A percentile compares a stretch with the other conserved stretches of the same genome.
phyloP scores from a whole-genome alignment of 2,797 vertebrate genomes.

The Enteromius paludinosus region DNA sequence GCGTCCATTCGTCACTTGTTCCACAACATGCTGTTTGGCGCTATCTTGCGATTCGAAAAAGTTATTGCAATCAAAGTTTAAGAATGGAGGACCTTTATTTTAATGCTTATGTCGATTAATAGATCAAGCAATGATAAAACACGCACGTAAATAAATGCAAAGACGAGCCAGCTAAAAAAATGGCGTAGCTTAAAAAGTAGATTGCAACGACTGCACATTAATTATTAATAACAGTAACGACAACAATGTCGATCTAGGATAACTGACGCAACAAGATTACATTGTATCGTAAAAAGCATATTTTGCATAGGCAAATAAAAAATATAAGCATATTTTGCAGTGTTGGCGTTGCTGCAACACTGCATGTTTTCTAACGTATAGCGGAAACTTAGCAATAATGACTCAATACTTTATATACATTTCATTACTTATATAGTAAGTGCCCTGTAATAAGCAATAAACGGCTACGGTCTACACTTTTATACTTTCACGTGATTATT shows the following conservation, averaged over 20 bases:
- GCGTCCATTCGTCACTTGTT: not conserved
- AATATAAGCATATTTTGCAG: not conserved
- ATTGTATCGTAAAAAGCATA: no score
- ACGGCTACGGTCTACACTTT: not conserved
- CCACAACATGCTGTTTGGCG: not conserved
- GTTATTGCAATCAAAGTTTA: not conserved
- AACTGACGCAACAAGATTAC: not conserved
- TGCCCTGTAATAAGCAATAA: not conserved
- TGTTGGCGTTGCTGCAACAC: not conserved
- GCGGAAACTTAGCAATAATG: not conserved
- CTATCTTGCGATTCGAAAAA: constrained; percentile 9
- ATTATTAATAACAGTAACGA: not conserved
- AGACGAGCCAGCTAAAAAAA: not conserved
- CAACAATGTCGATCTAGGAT: not conserved
- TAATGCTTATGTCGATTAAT: not conserved
- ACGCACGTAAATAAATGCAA: not conserved
- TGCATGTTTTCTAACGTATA: not conserved
- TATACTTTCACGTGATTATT: not conserved
- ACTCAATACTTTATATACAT: not conserved
- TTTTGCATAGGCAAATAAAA: no score
- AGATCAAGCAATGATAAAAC: not conserved
- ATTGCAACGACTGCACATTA: not conserved
- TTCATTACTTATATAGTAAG: not conserved
- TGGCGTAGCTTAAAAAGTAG: not conserved
- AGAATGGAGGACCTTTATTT: not conserved